phyloP scores from a whole-genome alignment of 2,113 vertebrate genomes.

The Cisticola juncidis region DNA sequence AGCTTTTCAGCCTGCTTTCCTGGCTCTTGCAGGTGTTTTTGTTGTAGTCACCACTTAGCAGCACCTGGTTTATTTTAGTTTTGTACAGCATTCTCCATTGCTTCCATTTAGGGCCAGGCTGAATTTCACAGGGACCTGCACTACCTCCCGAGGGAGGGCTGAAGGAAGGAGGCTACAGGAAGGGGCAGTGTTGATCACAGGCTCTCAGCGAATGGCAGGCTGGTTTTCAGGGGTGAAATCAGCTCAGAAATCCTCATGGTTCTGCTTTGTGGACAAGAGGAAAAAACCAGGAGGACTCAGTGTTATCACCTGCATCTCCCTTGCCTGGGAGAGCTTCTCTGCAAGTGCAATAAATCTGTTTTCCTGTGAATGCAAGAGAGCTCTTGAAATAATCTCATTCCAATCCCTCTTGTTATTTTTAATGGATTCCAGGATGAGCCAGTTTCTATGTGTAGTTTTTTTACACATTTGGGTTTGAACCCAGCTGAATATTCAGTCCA shows the following conservation, averaged over 20 bases:
- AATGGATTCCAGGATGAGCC: constrained; percentile 24
- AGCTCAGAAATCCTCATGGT: neutral
- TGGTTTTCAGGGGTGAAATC: constrained; percentile 9
- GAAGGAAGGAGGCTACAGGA: neutral
- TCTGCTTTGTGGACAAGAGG: neutral
- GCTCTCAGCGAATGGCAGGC: neutral
- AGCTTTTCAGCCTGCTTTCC: neutral
- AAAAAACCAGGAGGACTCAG: neutral
- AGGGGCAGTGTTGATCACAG: neutral
- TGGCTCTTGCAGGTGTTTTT: neutral
- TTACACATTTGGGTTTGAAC: constrained; percentile 25
- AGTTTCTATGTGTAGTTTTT: neutral
- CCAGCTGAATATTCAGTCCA: constrained; percentile 43
- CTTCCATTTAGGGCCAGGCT: neutral
- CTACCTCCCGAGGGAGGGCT: neutral
- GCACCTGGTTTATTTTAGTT: neutral
- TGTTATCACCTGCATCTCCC: neutral
- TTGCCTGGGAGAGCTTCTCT: neutral
- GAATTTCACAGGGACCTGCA: neutral
- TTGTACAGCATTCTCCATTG: neutral
- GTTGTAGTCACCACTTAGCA: neutral
- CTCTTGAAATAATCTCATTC: constrained; percentile 42
- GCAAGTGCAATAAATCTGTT: constrained; percentile 24
- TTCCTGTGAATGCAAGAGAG: neutral
- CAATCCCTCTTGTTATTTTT: constrained; percentile 16